phyloP scores from a whole-genome alignment of 2,797 vertebrate species.

The Centroberyx gerrardi region DNA sequence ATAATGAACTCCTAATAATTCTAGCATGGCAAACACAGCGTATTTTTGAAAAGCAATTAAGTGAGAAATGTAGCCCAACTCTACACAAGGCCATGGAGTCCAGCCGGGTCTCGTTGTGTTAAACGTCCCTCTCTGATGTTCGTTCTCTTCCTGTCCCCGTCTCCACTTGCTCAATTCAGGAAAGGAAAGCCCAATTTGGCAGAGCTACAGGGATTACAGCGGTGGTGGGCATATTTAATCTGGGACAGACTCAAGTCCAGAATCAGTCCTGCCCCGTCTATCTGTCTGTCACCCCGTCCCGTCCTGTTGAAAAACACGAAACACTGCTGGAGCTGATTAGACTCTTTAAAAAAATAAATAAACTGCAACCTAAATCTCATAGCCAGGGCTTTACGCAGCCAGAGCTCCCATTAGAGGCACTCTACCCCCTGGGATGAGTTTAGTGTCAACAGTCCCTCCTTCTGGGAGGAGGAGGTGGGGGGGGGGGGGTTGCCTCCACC shows the following conservation, averaged over 20 bases:
- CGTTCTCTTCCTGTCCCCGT: conserved; percentile 18
- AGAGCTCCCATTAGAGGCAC: conserved; percentile 65
- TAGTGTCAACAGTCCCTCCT: conserved; percentile 59
- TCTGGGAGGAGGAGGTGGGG: background rate
- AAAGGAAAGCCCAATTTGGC: conserved; percentile 80
- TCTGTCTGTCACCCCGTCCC: conserved; percentile 46
- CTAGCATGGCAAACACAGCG: background rate
- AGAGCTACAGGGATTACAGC: conserved; percentile 75
- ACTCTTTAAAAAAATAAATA: conserved; percentile 68
- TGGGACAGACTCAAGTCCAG: too few species aligned
- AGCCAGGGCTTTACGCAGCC: conserved; percentile 61
- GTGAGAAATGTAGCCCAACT: background rate
- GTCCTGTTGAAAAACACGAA: conserved; percentile 42
- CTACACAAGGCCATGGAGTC: background rate
- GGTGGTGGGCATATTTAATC: conserved; percentile 78
- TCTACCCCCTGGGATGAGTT: conserved; percentile 70
- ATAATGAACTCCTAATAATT: background rate
- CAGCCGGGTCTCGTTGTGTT: conserved; percentile 3
- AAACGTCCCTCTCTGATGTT: conserved; percentile 1
- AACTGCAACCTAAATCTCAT: conserved; percentile 70
- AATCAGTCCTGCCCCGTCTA: conserved; percentile 52
- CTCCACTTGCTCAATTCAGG: conserved; percentile 30
- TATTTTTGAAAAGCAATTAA: background rate
- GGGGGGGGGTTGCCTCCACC: conserved; percentile 32
- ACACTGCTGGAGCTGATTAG: conserved; percentile 73